These are phyloP conservation scores for Acholoe squamosa DNA, from an alignment of 2,888 invertebrate species.

Conservation along the genomic window DNA sequence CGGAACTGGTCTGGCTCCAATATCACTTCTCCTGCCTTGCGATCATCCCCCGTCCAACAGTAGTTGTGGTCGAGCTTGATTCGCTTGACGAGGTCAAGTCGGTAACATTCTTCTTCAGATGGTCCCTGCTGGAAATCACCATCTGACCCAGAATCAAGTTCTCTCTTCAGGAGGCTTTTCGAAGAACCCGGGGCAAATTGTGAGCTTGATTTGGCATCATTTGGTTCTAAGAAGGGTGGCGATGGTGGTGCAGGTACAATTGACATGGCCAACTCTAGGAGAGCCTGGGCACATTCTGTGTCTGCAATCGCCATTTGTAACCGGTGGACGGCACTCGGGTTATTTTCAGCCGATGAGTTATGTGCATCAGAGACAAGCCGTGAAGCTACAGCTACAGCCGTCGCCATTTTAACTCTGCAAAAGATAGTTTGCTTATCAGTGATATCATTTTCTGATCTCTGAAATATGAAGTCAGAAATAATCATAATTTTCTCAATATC, in stretches of 20 bases:
- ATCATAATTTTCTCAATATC: no score
- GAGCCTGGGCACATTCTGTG: constrained; percentile 68
- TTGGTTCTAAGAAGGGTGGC: background rate
- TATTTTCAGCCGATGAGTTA: constrained; percentile 41
- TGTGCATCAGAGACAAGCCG: constrained; percentile 43
- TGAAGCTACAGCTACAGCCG: constrained; percentile 43
- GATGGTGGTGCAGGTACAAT: constrained; percentile 46
- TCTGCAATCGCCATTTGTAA: constrained; percentile 64
- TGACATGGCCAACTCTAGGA: constrained; percentile 67
- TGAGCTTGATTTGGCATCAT: background rate
- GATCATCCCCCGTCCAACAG: constrained; percentile 58
- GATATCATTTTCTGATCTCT: no score
- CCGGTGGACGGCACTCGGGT: constrained; percentile 48
- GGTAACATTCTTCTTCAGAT: constrained; percentile 36
- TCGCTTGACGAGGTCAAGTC: constrained; percentile 62
- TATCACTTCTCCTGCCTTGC: constrained; percentile 28
- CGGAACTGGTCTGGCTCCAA: constrained; percentile 56
- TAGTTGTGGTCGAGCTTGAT: constrained; percentile 68
- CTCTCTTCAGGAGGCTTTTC: constrained; percentile 64
- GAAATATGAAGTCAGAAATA: no score
- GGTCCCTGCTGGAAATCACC: background rate
- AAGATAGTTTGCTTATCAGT: no score
- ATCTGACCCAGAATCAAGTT: constrained; percentile 38
- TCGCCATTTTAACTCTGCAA: constrained; percentile 45
- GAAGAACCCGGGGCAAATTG: background rate